Percentiles rank a stretch among this genome's conserved stretches.
phyloP scores from a whole-genome alignment of 2,797 vertebrate genomes.

The Tangara arthus region DNA sequence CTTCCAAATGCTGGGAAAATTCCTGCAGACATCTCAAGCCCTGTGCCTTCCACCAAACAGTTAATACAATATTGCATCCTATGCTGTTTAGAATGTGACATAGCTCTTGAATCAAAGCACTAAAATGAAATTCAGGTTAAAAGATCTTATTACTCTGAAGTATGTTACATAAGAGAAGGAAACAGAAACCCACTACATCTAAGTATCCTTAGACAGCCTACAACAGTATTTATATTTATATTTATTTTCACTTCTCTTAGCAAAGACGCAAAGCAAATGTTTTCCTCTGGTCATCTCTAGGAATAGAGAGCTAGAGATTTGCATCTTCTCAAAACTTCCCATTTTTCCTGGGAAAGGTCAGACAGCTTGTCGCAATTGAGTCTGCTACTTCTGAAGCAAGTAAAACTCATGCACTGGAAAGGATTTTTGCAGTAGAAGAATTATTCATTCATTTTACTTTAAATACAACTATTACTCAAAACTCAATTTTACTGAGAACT shows the following conservation, averaged over 20 bases:
- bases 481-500: neutral
- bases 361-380: neutral
- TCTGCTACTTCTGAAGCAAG: neutral
- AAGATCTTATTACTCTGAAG: neutral
- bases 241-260: neutral
- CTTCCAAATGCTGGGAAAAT: neutral
- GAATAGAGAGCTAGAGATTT: neutral
- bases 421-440: neutral
- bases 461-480: conserved; percentile 30
- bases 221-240: neutral
- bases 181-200: neutral
- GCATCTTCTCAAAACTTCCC: neutral
- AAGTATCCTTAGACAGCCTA: neutral
- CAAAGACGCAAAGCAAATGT: neutral
- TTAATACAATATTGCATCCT: neutral
- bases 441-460: neutral
- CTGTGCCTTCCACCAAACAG: neutral
- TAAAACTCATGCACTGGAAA: neutral
- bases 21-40: neutral
- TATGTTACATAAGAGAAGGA: neutral
- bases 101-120: neutral
- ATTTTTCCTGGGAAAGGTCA: neutral
- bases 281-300: neutral
- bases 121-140: neutral
- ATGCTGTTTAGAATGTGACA: neutral